phyloP scores from a whole-genome alignment of 92 coral and sea anemone genomes.

The Umimayanthus chanpuru region DNA sequence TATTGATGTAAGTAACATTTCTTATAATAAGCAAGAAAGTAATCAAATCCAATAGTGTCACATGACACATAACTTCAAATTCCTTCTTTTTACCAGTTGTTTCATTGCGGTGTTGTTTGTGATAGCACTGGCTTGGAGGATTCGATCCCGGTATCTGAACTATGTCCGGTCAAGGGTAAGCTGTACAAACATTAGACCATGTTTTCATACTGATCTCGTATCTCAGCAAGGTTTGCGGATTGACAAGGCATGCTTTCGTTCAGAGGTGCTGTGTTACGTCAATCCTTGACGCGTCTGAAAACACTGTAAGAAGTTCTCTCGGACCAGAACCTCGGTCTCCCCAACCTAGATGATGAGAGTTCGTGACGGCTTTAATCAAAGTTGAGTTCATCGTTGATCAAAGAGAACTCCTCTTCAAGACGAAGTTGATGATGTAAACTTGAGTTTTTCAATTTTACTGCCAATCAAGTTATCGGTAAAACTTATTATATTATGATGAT shows the following conservation, averaged over 20 bases:
- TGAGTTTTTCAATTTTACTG: no score
- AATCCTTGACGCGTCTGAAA: not conserved
- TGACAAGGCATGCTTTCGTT: not conserved
- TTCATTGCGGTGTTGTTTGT: slow-evolving; percentile 79
- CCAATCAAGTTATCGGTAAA: no score
- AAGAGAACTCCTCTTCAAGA: not conserved
- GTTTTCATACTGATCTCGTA: not conserved
- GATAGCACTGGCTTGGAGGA: slow-evolving; percentile 84
- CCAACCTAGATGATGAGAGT: no score
- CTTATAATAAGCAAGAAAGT: not conserved
- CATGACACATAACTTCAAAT: not conserved
- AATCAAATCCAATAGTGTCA: not conserved
- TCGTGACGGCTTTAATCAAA: no score
- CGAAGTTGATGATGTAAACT: not conserved
- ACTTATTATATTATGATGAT: no score
- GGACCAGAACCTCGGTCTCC: not conserved
- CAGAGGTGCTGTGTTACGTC: not conserved
- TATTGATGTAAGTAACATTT: no score
- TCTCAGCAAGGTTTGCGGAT: not conserved
- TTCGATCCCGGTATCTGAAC: slow-evolving; percentile 70
- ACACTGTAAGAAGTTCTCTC: not conserved
- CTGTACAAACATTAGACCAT: not conserved
- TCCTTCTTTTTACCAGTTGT: slow-evolving; percentile 53
- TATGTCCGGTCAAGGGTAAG: slow-evolving; percentile 77
- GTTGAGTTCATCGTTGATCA: no score